phyloP scores from a whole-genome alignment of 2,113 vertebrate species.

The Phodopus roborovskii region DNA sequence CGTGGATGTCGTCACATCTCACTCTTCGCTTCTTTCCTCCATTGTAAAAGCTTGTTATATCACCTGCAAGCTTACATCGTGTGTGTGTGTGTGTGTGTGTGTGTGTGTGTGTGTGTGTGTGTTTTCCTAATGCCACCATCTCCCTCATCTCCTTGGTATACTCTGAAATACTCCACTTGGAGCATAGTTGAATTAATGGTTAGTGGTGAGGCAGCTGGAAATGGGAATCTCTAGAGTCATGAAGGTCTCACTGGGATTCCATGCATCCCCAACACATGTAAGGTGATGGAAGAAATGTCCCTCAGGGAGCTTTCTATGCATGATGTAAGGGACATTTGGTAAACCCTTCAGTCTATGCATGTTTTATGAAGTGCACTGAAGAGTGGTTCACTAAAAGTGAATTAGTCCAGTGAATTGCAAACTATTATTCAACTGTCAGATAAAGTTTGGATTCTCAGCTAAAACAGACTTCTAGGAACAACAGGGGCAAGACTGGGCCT shows the following conservation, averaged over 20 bases:
- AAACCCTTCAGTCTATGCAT: background rate
- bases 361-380: conserved; percentile 17
- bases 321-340: background rate
- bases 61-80: background rate
- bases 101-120: background rate
- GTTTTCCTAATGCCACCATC: background rate
- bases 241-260: background rate
- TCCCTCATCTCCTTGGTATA: background rate
- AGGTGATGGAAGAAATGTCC: background rate
- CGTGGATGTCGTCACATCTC: rapidly evolving
- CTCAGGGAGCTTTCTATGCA: background rate
- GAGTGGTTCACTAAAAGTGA: background rate
- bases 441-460: background rate
- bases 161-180: background rate
- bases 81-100: no score
- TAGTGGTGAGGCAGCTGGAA: background rate
- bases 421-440: background rate
- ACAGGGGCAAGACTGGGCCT: background rate
- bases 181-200: background rate
- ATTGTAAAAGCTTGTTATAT: background rate
- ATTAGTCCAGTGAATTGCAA: background rate
- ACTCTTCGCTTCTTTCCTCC: background rate
- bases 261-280: background rate
- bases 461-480: background rate
- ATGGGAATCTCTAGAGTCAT: background rate